Percentiles rank a stretch among this genome's conserved stretches.
Conservation (phyloP, 1,140 invertebrate genomes). For the Papilio machaon region DNA sequence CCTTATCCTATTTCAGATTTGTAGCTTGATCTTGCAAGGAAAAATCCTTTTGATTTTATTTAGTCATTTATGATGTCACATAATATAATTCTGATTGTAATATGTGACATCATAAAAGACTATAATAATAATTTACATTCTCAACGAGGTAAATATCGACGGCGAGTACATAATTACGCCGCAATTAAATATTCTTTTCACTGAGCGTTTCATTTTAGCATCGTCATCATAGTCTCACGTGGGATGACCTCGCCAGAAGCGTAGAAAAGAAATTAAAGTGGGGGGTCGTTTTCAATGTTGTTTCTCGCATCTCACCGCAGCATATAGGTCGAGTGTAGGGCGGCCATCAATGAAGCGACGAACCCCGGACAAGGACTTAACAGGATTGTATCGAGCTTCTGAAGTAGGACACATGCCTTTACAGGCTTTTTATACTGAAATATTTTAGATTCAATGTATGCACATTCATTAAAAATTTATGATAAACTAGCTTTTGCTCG, state of each 20-base stretch:
- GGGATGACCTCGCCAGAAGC: slow-evolving; percentile 35
- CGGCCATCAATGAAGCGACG: slow-evolving; percentile 21
- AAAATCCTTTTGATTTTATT: too few relatives aligned
- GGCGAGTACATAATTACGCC: slow-evolving; percentile 32
- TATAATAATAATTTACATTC: slow-evolving; percentile 8
- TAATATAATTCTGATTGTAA: too few relatives aligned
- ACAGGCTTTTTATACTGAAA: not conserved
- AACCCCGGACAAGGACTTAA: slow-evolving; percentile 17
- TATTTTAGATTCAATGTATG: not conserved
- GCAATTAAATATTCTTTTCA: slow-evolving; percentile 38
- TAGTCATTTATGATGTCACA: too few relatives aligned
- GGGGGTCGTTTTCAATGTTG: slow-evolving; percentile 36
- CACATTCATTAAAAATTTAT: not conserved
- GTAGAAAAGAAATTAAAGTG: slow-evolving; percentile 39
- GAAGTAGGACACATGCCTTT: not conserved
- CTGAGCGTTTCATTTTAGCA: slow-evolving; percentile 9
- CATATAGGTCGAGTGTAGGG: slow-evolving; percentile 39
- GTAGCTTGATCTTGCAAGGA: not conserved
- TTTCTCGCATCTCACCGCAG: slow-evolving; percentile 36
- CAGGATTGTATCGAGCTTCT: slow-evolving; percentile 14
- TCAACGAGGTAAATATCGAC: slow-evolving; percentile 31
- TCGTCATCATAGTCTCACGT: slow-evolving; percentile 37
- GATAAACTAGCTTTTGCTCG: not conserved
- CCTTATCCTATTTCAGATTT: not conserved
- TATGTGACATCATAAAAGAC: too few relatives aligned